Percentiles rank a stretch among this genome's conserved stretches.
Evolutionary conservation across 2,113 vertebrate species (phyloP).

Genomic region (Choloepus hoffmanni): DNA sequence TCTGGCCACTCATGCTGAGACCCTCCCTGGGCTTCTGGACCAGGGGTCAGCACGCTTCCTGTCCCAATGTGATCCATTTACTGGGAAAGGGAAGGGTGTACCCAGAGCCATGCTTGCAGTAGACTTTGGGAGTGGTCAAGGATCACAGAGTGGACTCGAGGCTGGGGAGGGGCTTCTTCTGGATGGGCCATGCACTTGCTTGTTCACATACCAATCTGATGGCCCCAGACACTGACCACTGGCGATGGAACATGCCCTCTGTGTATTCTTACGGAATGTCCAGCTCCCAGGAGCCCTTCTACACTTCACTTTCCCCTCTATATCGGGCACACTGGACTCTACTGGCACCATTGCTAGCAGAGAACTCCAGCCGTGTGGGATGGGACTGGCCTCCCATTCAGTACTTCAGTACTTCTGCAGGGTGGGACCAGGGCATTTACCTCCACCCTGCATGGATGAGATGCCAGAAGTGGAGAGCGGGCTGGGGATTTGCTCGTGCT

Average conservation of each 20-base stretch:
- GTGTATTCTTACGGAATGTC: fast-evolving
- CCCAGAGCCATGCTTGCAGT: not conserved
- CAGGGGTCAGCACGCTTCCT: not conserved
- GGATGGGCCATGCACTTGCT: not conserved
- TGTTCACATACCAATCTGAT: not conserved
- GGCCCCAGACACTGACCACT: not conserved
- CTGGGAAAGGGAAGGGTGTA: not conserved
- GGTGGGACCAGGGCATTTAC: not conserved
- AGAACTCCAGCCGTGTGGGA: not conserved
- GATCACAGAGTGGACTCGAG: not conserved
- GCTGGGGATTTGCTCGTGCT: not conserved
- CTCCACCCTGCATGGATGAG: not conserved
- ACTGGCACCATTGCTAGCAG: too few relatives aligned
- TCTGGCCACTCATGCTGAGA: not conserved
- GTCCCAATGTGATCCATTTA: not conserved
- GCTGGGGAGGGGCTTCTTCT: not conserved
- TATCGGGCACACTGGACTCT: not conserved
- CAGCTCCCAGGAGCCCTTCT: not conserved
- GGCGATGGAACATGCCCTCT: not conserved
- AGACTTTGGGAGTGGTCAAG: not conserved
- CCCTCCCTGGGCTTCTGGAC: not conserved
- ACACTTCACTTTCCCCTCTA: not conserved
- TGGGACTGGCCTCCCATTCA: not conserved
- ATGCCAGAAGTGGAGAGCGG: not conserved
- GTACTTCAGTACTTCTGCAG: not conserved